Percentiles rank a stretch among this genome's conserved stretches.
Evolutionary conservation across 2,113 vertebrate genomes (phyloP).

Genomic region (Larimichthys polyactis): DNA sequence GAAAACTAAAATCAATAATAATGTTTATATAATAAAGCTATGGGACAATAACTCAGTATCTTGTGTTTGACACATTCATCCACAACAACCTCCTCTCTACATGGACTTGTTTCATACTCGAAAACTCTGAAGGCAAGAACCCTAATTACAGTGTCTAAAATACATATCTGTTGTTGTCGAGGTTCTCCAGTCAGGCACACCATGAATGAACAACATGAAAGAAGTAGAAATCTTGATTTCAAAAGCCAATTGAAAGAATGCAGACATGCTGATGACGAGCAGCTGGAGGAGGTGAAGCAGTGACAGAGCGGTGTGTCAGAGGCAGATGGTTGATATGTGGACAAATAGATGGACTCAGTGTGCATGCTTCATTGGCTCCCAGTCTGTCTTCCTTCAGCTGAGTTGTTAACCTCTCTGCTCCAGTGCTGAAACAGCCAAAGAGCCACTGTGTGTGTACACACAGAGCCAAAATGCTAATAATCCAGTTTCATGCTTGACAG

Average conservation of each 20-base stretch:
- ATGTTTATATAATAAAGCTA: no score
- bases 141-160: no score
- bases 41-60: no score
- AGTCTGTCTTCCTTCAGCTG: constrained; percentile 18
- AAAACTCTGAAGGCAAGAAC: no score
- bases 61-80: no score
- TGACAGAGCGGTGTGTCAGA: neutral
- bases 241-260: neutral
- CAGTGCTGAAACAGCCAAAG: constrained; percentile 46
- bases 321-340: constrained; percentile 39
- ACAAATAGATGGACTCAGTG: constrained; percentile 33
- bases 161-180: neutral
- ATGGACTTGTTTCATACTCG: no score
- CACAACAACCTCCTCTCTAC: no score
- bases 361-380: constrained; percentile 31
- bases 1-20: no score
- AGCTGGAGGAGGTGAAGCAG: constrained; percentile 49
- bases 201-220: neutral
- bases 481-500: constrained; percentile 48
- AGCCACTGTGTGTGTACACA: constrained; percentile 35
- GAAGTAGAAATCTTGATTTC: neutral
- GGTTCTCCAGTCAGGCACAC: neutral
- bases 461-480: constrained; percentile 52
- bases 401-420: constrained; percentile 56
- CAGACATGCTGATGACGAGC: constrained; percentile 24